These are phyloP conservation scores for Tenualosa ilisha DNA, from an alignment of 2,797 vertebrate species.

Conservation along the genomic window DNA sequence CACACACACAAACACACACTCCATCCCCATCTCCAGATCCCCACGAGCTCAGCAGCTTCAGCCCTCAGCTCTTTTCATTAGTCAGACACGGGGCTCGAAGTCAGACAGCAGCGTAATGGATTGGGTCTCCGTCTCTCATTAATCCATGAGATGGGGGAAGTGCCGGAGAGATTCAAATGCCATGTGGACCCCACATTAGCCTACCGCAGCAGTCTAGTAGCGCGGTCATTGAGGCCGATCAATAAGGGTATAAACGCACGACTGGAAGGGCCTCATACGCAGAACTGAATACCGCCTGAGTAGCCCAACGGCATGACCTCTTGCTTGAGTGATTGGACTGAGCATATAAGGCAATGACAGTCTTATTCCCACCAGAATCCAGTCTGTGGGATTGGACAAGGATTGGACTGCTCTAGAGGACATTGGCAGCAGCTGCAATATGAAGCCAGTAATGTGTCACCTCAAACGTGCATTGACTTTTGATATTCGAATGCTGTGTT, in stretches of 20 bases:
- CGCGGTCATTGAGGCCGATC: background rate
- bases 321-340: no score
- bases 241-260: background rate
- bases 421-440: no score
- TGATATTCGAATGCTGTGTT: no score
- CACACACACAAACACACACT: background rate
- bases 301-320: no score
- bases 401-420: no score
- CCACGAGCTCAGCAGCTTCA: background rate
- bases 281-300: background rate
- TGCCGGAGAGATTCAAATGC: background rate
- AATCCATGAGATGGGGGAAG: background rate
- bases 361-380: no score
- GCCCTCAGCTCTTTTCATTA: background rate
- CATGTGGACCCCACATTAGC: background rate
- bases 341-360: no score
- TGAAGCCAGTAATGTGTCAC: no score
- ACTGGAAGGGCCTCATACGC: background rate
- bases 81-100: background rate
- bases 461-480: no score
- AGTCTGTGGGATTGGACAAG: no score
- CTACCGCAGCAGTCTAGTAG: background rate
- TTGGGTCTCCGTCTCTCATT: background rate
- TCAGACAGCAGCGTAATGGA: background rate
- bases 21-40: no score